Evolutionary conservation across 2,888 invertebrate species (phyloP).

Genomic region (Eilema depressum): DNA sequence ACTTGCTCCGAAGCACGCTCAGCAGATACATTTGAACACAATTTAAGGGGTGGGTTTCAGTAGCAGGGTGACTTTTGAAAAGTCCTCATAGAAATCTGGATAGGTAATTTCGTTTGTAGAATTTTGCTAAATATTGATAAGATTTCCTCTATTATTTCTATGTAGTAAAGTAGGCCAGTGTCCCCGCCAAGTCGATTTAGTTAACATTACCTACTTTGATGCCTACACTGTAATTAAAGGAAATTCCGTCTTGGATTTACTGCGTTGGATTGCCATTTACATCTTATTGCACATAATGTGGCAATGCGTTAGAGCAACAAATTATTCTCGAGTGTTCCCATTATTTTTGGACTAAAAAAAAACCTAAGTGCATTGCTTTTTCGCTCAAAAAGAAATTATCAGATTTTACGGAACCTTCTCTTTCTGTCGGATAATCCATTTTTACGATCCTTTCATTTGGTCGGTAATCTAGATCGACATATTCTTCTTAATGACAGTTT

Average conservation of each 20-base stretch:
- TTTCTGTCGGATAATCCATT: not conserved
- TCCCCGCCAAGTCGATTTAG: not conserved
- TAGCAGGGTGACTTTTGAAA: not conserved
- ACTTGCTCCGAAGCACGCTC: constrained; percentile 10
- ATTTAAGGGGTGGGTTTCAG: not conserved
- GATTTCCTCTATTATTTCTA: not conserved
- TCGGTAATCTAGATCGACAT: not conserved
- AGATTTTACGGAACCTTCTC: not conserved
- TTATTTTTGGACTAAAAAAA: not conserved
- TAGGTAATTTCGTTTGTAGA: not conserved
- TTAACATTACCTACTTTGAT: too few relatives aligned
- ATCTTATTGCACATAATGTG: too few relatives aligned
- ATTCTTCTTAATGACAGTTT: not conserved
- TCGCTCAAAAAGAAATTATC: not conserved
- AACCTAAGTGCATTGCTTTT: not conserved
- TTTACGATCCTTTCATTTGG: not conserved
- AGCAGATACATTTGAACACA: not conserved
- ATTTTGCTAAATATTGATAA: not conserved
- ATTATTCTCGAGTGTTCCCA: too few relatives aligned
- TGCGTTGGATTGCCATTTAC: too few relatives aligned
- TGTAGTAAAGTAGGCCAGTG: not conserved
- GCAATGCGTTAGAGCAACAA: too few relatives aligned
- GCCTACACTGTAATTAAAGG: too few relatives aligned
- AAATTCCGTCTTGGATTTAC: too few relatives aligned
- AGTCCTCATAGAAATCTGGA: not conserved